Evolutionary conservation across 2,113 vertebrate genomes (phyloP).

Genomic region (Corythornis madagascariensis): DNA sequence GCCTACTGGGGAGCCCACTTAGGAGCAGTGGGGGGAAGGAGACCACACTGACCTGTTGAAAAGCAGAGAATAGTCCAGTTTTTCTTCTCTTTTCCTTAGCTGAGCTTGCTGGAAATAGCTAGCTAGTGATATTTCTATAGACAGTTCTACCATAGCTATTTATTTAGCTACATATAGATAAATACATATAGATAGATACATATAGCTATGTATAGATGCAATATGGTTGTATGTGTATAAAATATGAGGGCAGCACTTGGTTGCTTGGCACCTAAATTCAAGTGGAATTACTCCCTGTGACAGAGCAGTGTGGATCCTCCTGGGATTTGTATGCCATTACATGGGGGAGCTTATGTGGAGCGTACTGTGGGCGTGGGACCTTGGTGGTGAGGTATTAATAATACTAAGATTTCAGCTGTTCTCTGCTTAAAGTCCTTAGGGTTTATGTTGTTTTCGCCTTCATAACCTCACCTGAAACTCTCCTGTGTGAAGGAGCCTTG

Average conservation of each 20-base stretch:
- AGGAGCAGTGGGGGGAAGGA: neutral
- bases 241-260: neutral
- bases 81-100: neutral
- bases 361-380: neutral
- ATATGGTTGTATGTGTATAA: neutral
- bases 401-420: neutral
- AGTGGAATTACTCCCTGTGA: neutral
- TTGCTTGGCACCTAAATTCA: neutral
- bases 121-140: neutral
- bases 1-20: neutral
- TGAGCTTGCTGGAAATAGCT: neutral
- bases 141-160: neutral
- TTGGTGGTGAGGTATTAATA: neutral
- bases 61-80: neutral
- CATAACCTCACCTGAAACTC: neutral
- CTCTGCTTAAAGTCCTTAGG: rapidly evolving
- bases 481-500: neutral
- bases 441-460: neutral
- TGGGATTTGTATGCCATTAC: neutral
- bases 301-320: neutral
- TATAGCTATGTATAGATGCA: neutral
- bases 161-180: neutral
- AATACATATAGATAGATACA: neutral
- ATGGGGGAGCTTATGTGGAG: neutral
- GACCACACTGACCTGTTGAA: neutral